Evolutionary conservation across 2,888 invertebrate genomes (phyloP).

Genomic region (Muschampia plurimacula): DNA sequence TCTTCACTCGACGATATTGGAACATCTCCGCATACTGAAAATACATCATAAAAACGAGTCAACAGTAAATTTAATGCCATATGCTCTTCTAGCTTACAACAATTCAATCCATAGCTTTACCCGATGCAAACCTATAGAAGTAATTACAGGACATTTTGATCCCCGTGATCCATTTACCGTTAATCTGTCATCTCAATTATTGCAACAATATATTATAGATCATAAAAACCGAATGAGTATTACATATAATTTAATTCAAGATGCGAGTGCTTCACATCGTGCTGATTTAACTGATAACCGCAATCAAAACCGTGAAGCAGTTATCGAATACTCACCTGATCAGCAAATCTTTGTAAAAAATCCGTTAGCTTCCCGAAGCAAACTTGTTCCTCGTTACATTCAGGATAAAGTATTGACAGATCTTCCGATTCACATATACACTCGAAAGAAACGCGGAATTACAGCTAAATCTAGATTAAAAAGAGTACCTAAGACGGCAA

Average conservation of each 20-base stretch:
- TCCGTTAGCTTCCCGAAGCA: background rate
- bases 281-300: background rate
- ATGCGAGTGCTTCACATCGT: constrained; percentile 13
- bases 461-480: constrained; percentile 11
- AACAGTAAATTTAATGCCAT: background rate
- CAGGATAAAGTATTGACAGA: background rate
- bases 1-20: constrained; percentile 40
- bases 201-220: constrained; percentile 35
- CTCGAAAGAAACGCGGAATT: background rate
- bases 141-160: constrained; percentile 48
- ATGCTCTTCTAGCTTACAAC: constrained; percentile 45
- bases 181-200: constrained; percentile 12
- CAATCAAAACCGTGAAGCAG: constrained; percentile 5
- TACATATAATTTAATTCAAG: constrained; percentile 39
- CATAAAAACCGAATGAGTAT: constrained; percentile 41
- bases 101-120: constrained; percentile 47
- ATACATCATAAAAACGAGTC: constrained; percentile 17
- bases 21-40: constrained; percentile 41
- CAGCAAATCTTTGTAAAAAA: constrained; percentile 3
- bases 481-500: constrained; percentile 18
- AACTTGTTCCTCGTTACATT: background rate
- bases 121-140: constrained; percentile 47
- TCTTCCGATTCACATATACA: constrained; percentile 5
- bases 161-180: constrained; percentile 40
- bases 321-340: constrained; percentile 1